A percentile compares a stretch with the other conserved stretches of the same genome.
These are phyloP conservation scores for Himalopsyche tibetana DNA, from an alignment of 2,888 invertebrate species.

Conservation along the genomic window DNA sequence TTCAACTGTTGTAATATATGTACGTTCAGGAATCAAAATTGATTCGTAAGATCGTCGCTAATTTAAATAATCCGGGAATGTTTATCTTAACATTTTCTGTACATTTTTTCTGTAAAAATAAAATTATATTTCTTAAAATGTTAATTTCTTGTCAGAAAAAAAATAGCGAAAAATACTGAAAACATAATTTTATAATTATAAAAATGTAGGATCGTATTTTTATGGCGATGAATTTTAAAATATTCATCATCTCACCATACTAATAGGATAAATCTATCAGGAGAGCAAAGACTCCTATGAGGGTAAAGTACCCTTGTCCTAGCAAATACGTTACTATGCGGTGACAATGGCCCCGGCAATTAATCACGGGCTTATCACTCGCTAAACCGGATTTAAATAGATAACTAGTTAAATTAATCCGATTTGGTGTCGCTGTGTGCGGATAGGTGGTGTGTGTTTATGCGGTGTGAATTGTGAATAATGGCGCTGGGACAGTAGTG, in stretches of 20 bases:
- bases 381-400: constrained; percentile 80
- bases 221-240: neutral
- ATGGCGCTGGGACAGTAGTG: constrained; percentile 39
- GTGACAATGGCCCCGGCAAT: constrained; percentile 69
- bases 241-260: constrained; percentile 25
- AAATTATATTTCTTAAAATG: too few relatives aligned
- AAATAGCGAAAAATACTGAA: too few relatives aligned
- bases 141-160: too few relatives aligned
- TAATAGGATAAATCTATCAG: constrained; percentile 34
- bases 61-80: too few relatives aligned
- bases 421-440: constrained; percentile 55
- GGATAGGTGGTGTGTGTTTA: neutral
- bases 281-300: neutral
- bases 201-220: too few relatives aligned
- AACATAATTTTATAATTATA: too few relatives aligned
- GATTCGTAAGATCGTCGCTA: too few relatives aligned
- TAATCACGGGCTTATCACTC: constrained; percentile 79
- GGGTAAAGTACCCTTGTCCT: constrained; percentile 47
- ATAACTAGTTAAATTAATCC: constrained; percentile 74
- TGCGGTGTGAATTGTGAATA: constrained; percentile 48
- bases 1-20: too few relatives aligned
- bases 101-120: too few relatives aligned
- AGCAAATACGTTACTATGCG: constrained; percentile 63
- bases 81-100: too few relatives aligned
- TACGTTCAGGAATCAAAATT: too few relatives aligned